These are phyloP conservation scores for Pseudolaguvia tuberculata DNA, from an alignment of 2,113 vertebrate species.

Conservation along the genomic window DNA sequence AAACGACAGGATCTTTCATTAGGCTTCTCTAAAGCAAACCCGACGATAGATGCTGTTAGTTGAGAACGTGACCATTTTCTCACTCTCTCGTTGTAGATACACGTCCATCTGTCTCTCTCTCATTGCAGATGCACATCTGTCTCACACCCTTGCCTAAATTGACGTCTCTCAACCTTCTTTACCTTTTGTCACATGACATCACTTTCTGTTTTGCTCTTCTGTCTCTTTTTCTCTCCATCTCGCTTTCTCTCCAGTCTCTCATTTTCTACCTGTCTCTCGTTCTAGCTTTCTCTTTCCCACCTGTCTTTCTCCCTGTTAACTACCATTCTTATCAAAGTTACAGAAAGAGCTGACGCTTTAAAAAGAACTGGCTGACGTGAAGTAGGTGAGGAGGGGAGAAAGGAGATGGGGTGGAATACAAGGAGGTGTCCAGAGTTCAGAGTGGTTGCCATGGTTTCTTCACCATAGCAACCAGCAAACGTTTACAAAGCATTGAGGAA, in stretches of 20 bases:
- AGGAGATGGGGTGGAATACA: constrained; percentile 19
- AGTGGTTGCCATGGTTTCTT: constrained; percentile 73
- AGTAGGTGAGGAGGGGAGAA: neutral
- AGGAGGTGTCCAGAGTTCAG: constrained; percentile 57
- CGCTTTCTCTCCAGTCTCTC: neutral
- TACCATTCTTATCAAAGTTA: constrained; percentile 66
- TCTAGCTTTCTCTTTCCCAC: constrained; percentile 47
- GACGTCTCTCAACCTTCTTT: no score
- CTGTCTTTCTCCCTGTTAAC: no score
- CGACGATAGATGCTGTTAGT: neutral
- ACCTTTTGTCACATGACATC: no score
- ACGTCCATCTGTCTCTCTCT: no score
- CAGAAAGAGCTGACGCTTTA: constrained; percentile 61
- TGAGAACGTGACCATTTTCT: neutral
- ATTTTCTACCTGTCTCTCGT: constrained; percentile 20
- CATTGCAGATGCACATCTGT: no score
- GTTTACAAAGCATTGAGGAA: constrained; percentile 81
- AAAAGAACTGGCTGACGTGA: constrained; percentile 50
- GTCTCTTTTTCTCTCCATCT: neutral
- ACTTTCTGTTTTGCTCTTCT: neutral
- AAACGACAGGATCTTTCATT: neutral
- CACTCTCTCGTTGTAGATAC: no score
- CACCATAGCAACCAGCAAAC: constrained; percentile 76
- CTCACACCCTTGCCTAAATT: no score
- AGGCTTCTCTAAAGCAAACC: neutral